These are phyloP conservation scores for Onychomys leucogaster DNA, from an alignment of 2,797 vertebrate genomes.

Conservation along the genomic window DNA sequence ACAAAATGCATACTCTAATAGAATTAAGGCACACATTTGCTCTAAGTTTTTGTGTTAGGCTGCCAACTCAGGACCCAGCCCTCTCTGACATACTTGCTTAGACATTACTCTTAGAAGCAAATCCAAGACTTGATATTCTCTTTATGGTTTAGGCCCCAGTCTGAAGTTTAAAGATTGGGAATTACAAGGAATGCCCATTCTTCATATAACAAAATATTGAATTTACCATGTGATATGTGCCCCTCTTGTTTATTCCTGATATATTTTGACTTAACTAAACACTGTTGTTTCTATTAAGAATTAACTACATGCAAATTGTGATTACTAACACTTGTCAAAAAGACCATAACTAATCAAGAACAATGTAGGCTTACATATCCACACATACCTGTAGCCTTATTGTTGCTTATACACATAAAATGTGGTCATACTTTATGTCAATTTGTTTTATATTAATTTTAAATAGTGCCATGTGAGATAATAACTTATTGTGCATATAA, in stretches of 20 bases:
- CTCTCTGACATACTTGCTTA: conserved; percentile 24
- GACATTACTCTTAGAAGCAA: conserved; percentile 24
- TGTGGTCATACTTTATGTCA: not conserved
- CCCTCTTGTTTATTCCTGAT: not conserved
- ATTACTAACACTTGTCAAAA: conserved; percentile 3
- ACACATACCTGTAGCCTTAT: not conserved
- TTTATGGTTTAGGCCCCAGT: not conserved
- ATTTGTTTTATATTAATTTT: conserved; percentile 25
- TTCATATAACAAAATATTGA: conserved; percentile 3
- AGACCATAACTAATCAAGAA: not conserved
- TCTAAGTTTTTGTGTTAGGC: conserved; percentile 41
- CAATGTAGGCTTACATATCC: not conserved
- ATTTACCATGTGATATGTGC: not conserved
- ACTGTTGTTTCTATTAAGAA: conserved; percentile 18
- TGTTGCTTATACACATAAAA: not conserved
- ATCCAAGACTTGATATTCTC: not conserved
- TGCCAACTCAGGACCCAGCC: not conserved
- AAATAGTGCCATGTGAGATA: not conserved
- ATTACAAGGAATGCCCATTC: not conserved
- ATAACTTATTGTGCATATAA: not conserved
- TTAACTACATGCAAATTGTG: not conserved
- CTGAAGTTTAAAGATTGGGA: conserved; percentile 3
- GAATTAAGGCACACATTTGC: conserved; percentile 44
- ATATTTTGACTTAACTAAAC: not conserved
- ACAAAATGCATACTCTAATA: conserved; percentile 56